These are phyloP conservation scores for Drosophila bifasciata DNA, from an alignment of 1,140 invertebrate species.

Conservation along the genomic window DNA sequence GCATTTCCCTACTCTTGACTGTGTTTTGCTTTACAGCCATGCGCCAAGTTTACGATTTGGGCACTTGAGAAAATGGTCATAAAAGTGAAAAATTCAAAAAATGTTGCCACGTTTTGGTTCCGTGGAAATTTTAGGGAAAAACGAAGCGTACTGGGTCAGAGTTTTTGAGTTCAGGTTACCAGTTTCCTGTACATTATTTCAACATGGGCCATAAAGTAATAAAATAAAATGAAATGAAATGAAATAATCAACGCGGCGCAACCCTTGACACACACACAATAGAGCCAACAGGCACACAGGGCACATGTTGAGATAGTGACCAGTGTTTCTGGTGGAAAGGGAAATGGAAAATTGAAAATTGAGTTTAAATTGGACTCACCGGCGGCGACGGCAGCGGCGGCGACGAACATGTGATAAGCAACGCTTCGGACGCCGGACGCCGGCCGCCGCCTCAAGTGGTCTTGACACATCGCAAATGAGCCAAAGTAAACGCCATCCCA, in stretches of 20 bases:
- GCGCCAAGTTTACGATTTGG: slow-evolving; percentile 71
- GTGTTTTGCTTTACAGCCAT: slow-evolving; percentile 72
- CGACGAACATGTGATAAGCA: slow-evolving; percentile 36
- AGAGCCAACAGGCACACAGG: slow-evolving; percentile 9
- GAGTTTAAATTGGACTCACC: slow-evolving; percentile 55
- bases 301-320: slow-evolving; percentile 29
- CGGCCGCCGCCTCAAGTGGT: slow-evolving; percentile 33
- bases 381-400: not conserved
- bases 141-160: slow-evolving; percentile 17
- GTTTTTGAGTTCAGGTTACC: slow-evolving; percentile 19
- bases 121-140: slow-evolving; percentile 58
- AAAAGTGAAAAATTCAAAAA: too few relatives aligned
- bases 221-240: too few relatives aligned
- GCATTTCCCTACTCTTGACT: slow-evolving; percentile 15
- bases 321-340: slow-evolving; percentile 23
- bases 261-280: slow-evolving; percentile 73
- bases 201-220: slow-evolving; percentile 80
- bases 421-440: slow-evolving; percentile 1
- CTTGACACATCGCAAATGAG: slow-evolving; percentile 40
- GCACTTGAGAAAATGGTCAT: slow-evolving; percentile 61
- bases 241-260: slow-evolving; percentile 30
- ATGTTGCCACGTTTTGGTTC: slow-evolving; percentile 43
- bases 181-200: slow-evolving; percentile 78
- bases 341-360: slow-evolving; percentile 55
- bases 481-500: slow-evolving; percentile 20